phyloP scores from a whole-genome alignment of 2,888 invertebrate species.

The Cephus sareptanus region DNA sequence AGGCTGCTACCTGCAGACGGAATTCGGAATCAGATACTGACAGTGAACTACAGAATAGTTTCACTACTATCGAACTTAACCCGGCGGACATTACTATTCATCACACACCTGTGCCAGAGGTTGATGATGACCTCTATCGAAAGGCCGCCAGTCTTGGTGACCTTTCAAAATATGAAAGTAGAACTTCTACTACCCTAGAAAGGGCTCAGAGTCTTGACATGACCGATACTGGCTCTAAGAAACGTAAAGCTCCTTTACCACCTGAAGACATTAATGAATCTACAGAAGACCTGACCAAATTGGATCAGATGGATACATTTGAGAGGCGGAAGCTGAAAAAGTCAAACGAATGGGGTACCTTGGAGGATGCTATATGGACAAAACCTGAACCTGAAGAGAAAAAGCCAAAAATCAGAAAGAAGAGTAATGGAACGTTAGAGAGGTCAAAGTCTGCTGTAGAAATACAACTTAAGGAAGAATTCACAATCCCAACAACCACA shows the following conservation, averaged over 20 bases:
- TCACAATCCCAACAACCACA: conserved; percentile 12
- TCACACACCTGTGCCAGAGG: conserved; percentile 70
- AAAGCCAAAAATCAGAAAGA: conserved; percentile 40
- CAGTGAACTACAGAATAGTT: conserved; percentile 62
- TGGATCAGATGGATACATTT: conserved; percentile 77
- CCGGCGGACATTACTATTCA: conserved; percentile 81
- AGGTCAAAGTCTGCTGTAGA: conserved; percentile 73
- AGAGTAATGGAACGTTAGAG: conserved; percentile 70
- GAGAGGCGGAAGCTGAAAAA: conserved; percentile 78
- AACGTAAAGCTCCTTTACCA: conserved; percentile 74
- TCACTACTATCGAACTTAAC: conserved; percentile 79
- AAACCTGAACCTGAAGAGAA: conserved; percentile 53
- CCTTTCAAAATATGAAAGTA: conserved; percentile 75
- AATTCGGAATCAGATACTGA: conserved; percentile 68
- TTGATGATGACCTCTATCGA: conserved; percentile 71
- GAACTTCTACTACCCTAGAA: conserved; percentile 74
- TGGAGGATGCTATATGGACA: conserved; percentile 80
- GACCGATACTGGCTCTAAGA: conserved; percentile 73
- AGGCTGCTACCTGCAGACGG: conserved; percentile 33
- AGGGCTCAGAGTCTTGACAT: conserved; percentile 85
- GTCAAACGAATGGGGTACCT: conserved; percentile 80
- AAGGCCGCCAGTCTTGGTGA: conserved; percentile 85
- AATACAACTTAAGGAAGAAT: conserved; percentile 67
- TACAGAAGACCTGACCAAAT: conserved; percentile 59
- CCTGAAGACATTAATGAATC: conserved; percentile 62